Base-by-base conservation (phyloP, 1,140 invertebrate species). In the Sycophila sp. region DNA sequence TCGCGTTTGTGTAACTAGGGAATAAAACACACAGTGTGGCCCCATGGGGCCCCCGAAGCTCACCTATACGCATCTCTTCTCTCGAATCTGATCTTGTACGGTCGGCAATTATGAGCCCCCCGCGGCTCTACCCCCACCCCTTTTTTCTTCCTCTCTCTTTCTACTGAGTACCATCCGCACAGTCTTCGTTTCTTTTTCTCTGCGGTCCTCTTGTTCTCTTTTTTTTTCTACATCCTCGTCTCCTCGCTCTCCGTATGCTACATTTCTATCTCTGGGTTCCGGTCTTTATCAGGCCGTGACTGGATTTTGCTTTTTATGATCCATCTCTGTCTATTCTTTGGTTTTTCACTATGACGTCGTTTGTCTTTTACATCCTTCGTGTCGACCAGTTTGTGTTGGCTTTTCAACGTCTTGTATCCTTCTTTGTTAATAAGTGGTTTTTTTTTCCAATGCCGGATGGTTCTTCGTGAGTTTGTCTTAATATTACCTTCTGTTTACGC, bases 31-130 rank as follows among this genome's bases (percentile, higher is more conserved):
- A 86, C 83, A 85, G 82, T 56, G 78, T 72, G 80, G 80, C 84
- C 83, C 82, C 84, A 85, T 85, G 83, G 81, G 81, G 84, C 78
- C 24, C 15, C 79, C 77, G 15, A 2, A 64, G 11, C 17, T 15
- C 51, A 60, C 28, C 19, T 59, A 42, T 51, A 11, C 22, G 11
- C 15, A 22, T 13, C 15, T 26, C 15, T 19, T 49, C n/a, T 26
- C 36, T 30, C 11, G 1, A n/a, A 22, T 78, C 75, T 80, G 82
- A 83, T 85, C 80, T 83, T 38, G 83, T 81, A 85, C 83, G 81
- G 80, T 83, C 83, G 80, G 85, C 85, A 86, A 86, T 86, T 85
- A 85, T 84, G 83, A 85, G 80, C 80, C 83, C 80, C 83, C 84
- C 77, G 82, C 79, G 73, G 81, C 73, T 76, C 73, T 58, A 56